These are phyloP conservation scores for Bombus fervidus DNA, from an alignment of 1,140 invertebrate species.

Conservation along the genomic window DNA sequence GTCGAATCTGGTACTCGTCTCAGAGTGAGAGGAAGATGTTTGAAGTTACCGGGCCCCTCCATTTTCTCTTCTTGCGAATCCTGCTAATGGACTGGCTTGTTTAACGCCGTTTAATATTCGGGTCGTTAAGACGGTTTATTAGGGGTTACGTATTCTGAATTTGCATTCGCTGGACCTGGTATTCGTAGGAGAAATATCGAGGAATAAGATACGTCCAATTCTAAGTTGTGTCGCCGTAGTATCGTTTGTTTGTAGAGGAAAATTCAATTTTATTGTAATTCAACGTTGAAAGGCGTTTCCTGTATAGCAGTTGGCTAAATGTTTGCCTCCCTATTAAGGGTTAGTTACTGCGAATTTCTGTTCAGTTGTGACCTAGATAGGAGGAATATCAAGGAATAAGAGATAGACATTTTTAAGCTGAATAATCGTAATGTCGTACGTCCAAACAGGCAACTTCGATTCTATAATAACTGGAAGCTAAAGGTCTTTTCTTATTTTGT, in stretches of 20 bases:
- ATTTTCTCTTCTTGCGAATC: constrained; percentile 1
- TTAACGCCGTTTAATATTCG: background rate
- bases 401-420: background rate
- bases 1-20: background rate
- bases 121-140: background rate
- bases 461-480: background rate
- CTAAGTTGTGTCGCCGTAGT: background rate
- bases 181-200: no score
- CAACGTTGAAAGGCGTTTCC: background rate
- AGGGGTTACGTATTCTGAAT: background rate
- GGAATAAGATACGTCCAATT: background rate
- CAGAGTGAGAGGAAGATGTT: background rate
- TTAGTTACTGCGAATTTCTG: background rate
- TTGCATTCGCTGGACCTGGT: background rate
- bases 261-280: background rate
- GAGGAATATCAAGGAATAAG: no score
- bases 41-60: background rate
- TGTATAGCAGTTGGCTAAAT: background rate
- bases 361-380: no score
- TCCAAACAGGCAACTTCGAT: background rate
- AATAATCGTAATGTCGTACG: background rate
- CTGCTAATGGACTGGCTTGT: constrained; percentile 1
- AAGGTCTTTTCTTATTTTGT: background rate
- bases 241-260: background rate
- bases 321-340: background rate